Evolutionary conservation across 2,888 invertebrate genomes (phyloP), one percentile per base, ranked within the genome.

Genomic region (Amaurobius ferox): DNA sequence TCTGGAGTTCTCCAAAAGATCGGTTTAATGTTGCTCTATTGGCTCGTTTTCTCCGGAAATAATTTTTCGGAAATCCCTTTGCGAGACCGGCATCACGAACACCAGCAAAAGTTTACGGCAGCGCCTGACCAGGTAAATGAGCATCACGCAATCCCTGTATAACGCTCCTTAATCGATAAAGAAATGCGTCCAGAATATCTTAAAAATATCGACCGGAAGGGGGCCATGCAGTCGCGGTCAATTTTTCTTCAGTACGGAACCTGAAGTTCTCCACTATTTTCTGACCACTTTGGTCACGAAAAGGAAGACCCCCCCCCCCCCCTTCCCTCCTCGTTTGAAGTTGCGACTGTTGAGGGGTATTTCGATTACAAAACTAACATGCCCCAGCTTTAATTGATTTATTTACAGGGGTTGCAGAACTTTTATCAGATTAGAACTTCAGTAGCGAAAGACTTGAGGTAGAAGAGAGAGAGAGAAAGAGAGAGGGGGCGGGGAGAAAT

Each of bases 181-280:
- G 66, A 66, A 66, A 66, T 73, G 73, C 62, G 73, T 19, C 55
- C 64, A 35, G 71, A 77, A 77, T 77, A 77, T 85, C 77, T 77
- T 83, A 67, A 85, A 85, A 85, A 55, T 85, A 85, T 85, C 77
- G 83, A 85, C 44, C 76, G 35, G 62, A 77, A 74, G 11, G n/a
- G 35, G 19, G 16, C 68, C 9, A 19, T 16, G 30, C n/a, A 68
- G 26, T 48, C 70, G 28, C 71, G 83, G 83, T 85, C 83, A 85
- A 85, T 55, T 85, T 85, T 85, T 85, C 76, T 71, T 71, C 61
- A 30, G 64, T 28, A 78, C 35, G 35, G 13, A 35, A 32, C 62
- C 30, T n/a, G 28, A 29, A 23, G 66, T 30, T 61, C 28, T 40
- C 19, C 55, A 19, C 61, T 13, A 78, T 39, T 23, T 64, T 67